phyloP scores from a whole-genome alignment of 2,888 invertebrate genomes.

The Sarcophaga rosellei region DNA sequence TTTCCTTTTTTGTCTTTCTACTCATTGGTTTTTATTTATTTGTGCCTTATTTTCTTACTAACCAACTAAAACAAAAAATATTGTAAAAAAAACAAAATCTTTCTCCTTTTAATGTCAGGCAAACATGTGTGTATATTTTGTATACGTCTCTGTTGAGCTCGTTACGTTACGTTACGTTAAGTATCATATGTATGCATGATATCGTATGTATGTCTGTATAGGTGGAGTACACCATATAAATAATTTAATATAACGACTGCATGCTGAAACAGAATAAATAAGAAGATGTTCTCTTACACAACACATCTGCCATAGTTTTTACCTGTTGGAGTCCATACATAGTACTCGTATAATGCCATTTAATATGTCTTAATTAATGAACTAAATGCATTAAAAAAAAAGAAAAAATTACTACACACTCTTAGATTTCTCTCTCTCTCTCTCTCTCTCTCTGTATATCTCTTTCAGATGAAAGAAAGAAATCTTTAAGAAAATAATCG shows the following conservation, averaged over 20 bases:
- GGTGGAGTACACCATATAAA: constrained; percentile 13
- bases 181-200: background rate
- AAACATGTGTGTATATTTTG: background rate
- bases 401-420: too few relatives aligned
- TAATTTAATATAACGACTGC: constrained; percentile 49
- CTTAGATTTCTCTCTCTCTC: too few relatives aligned
- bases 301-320: too few relatives aligned
- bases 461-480: too few relatives aligned
- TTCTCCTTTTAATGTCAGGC: background rate
- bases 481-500: too few relatives aligned
- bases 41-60: too few relatives aligned
- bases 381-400: too few relatives aligned
- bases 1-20: constrained; percentile 11
- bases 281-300: constrained; percentile 41
- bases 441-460: too few relatives aligned
- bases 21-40: too few relatives aligned
- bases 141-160: background rate
- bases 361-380: background rate
- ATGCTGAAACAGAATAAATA: constrained; percentile 53
- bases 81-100: background rate
- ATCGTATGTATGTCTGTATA: constrained; percentile 18
- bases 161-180: too few relatives aligned
- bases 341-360: background rate
- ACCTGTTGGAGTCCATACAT: background rate
- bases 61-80: background rate